Evolutionary conservation across 2,113 vertebrate genomes (phyloP).

Genomic region (Acrocephalus arundinaceus): DNA sequence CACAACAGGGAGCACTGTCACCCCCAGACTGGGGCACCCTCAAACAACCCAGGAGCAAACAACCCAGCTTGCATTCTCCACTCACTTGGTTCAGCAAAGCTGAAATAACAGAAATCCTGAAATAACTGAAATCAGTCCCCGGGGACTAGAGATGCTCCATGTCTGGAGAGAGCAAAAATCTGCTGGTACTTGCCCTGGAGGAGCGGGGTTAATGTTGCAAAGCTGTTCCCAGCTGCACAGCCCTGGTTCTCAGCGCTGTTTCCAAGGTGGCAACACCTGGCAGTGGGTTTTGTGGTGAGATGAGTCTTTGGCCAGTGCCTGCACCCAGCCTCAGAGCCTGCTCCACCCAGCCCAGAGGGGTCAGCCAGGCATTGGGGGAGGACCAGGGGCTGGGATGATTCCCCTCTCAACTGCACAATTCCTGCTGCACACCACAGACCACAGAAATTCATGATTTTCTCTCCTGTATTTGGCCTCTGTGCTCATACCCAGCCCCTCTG

Average conservation of each 20-base stretch:
- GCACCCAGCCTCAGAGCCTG: background rate
- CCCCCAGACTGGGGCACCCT: no score
- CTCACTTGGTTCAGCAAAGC: background rate
- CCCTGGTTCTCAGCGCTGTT: background rate
- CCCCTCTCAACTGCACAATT: background rate
- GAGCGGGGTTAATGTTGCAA: background rate
- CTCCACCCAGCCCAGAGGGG: rapidly evolving
- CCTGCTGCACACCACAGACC: background rate
- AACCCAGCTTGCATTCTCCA: background rate
- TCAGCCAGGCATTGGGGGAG: background rate
- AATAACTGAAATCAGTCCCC: background rate
- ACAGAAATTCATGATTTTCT: background rate
- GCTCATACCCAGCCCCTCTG: background rate
- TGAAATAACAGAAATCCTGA: background rate
- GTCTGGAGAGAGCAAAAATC: rapidly evolving
- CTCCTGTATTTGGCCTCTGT: background rate
- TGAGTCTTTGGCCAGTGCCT: background rate
- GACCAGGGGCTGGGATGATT: background rate
- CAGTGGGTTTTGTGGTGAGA: background rate
- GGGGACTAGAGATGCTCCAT: background rate
- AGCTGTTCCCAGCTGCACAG: background rate
- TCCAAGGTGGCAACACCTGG: background rate
- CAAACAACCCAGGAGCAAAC: background rate
- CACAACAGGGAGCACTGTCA: background rate
- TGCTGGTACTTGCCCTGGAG: rapidly evolving